Evolutionary conservation across 2,113 vertebrate genomes (phyloP), one percentile per base, ranked within the genome.

Genomic region (Ursus arctos): DNA sequence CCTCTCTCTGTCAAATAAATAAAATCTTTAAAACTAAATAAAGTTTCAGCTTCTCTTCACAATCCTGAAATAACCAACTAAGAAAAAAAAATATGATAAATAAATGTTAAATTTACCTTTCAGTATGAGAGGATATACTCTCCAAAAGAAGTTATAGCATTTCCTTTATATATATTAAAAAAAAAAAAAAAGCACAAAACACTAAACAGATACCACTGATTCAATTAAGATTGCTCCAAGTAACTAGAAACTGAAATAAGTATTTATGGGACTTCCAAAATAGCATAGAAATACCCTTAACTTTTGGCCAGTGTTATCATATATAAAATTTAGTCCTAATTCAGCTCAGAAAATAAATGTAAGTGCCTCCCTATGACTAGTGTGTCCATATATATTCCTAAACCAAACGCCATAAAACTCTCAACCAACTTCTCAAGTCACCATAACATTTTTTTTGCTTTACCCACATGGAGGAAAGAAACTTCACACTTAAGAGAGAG

Each of bases 21-120:
- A 43, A 43, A 43, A 6, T 43, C 43, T 43, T 43, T 43, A 43
- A 43, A 43, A 43, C 43, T 43, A 43, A 43, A 43, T 43, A 21
- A 96, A 91, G 22, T 88, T 79, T 84, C 33, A 72, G 22, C 51
- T 88, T 79, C 69, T 87, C 8, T 80, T 95, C 59, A 84, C 1
- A 94, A 97, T 49, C 9, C 21, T 81, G 15, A 92, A 89, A 76
- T 18, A 55, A n/a, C 19, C n/a, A 92, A 94, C 21, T 82, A 80
- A 86, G 36, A 84, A 65, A 94, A 94, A 94, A 49, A 69, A 8
- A 16, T 7, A 82, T 71, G 14, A 77, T 49, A 88, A 1, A 83
- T 65, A 40, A 94, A 87, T 82, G n/a, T 81, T 94, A 90, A 55
- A 49, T 53, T 47, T 87, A 47, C 33, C 59, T 96, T 86, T 91